Percentiles rank a stretch among this genome's conserved stretches.
Evolutionary conservation across 92 coral and sea anemone species (phyloP).

Genomic region (Blastomussa wellsi): DNA sequence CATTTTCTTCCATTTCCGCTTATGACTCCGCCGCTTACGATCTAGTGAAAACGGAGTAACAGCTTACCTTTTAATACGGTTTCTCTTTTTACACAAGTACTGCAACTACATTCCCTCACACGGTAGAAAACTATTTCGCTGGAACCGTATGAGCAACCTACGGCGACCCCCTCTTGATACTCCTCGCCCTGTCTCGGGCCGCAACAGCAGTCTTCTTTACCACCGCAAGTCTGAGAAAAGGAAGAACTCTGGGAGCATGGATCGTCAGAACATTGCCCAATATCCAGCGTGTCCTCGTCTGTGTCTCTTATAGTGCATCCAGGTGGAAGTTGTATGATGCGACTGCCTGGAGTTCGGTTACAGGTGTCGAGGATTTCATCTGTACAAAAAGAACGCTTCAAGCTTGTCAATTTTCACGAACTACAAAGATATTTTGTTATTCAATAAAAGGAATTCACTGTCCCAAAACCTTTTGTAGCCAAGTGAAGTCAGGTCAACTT

Average conservation of each 20-base stretch:
- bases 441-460: no score
- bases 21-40: no score
- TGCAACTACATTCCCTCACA: constrained; percentile 11
- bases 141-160: neutral
- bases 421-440: no score
- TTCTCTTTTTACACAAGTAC: neutral
- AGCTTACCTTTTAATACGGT: neutral
- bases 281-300: neutral
- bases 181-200: constrained; percentile 5
- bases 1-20: no score
- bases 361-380: neutral
- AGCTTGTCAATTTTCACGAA: no score
- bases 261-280: constrained; percentile 6
- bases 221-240: neutral
- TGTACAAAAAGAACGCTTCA: neutral
- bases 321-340: neutral
- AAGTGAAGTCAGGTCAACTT: no score
- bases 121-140: neutral
- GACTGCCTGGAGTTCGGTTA: neutral
- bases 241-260: no score
- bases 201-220: constrained; percentile 18
- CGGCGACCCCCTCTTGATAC: neutral
- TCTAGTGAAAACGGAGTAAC: no score
- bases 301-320: neutral
- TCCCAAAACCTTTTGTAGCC: no score